These are phyloP conservation scores for Ruditapes philippinarum DNA, from an alignment of 1,140 invertebrate species.

Conservation along the genomic window DNA sequence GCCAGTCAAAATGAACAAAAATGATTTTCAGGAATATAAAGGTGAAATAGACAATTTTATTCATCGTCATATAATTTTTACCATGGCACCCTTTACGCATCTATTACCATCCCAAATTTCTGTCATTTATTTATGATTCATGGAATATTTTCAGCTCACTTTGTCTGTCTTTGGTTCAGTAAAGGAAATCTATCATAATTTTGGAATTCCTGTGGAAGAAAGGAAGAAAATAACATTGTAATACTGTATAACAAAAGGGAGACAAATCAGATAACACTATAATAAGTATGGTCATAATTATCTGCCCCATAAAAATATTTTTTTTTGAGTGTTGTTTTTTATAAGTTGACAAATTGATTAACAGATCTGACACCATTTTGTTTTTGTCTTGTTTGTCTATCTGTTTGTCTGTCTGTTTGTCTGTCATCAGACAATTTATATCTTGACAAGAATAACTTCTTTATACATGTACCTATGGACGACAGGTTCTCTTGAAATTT, in stretches of 20 bases:
- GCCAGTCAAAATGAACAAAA: slow-evolving; percentile 66
- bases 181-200: slow-evolving; percentile 19
- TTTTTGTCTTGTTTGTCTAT: too few relatives aligned
- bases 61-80: slow-evolving; percentile 38
- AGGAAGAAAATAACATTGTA: not conserved
- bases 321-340: too few relatives aligned
- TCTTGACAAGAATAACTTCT: too few relatives aligned
- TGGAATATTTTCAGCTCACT: not conserved
- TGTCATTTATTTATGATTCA: slow-evolving; percentile 43
- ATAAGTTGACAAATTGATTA: too few relatives aligned
- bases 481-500: too few relatives aligned
- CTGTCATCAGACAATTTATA: too few relatives aligned
- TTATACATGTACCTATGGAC: too few relatives aligned
- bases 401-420: too few relatives aligned
- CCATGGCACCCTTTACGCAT: not conserved
- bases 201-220: not conserved
- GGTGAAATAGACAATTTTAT: slow-evolving; percentile 43
- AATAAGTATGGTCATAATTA: not conserved
- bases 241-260: not conserved
- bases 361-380: too few relatives aligned
- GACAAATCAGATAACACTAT: not conserved
- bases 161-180: slow-evolving; percentile 7
- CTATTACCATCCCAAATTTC: slow-evolving; percentile 27
- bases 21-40: slow-evolving; percentile 49
- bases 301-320: not conserved